Conservation (phyloP, 2,797 vertebrate species). For the Peromyscus melanophrys region DNA sequence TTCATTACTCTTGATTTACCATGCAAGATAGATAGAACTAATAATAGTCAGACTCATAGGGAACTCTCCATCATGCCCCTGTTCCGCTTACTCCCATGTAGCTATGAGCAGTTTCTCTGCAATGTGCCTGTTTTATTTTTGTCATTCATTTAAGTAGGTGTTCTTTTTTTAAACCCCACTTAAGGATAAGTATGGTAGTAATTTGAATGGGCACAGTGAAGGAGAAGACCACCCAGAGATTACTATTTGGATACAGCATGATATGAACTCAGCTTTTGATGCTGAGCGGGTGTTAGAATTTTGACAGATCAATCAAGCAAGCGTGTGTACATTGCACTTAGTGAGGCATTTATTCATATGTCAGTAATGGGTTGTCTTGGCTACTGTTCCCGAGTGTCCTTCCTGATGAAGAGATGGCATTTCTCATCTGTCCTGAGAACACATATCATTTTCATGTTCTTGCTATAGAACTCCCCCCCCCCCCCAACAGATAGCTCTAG, state of each 20-base stretch:
- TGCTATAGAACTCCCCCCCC: not conserved
- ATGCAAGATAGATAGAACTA: slow-evolving; percentile 60
- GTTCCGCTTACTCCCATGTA: slow-evolving; percentile 61
- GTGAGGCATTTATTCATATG: slow-evolving; percentile 60
- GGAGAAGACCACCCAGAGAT: slow-evolving; percentile 57
- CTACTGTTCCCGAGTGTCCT: slow-evolving; percentile 41
- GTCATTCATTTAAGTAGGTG: slow-evolving; percentile 48
- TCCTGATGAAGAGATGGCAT: slow-evolving; percentile 47
- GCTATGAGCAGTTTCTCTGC: slow-evolving; percentile 36
- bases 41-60: slow-evolving; percentile 63
- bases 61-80: slow-evolving; percentile 20
- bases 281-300: slow-evolving; percentile 28
- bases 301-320: slow-evolving; percentile 70
- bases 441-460: slow-evolving; percentile 40
- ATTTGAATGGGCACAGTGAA: slow-evolving; percentile 70
- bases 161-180: slow-evolving; percentile 8
- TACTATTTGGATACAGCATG: slow-evolving; percentile 67
- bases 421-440: slow-evolving; percentile 62
- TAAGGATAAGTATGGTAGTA: slow-evolving; percentile 65
- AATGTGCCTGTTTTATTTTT: slow-evolving; percentile 71
- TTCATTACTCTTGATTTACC: slow-evolving; percentile 80
- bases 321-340: slow-evolving; percentile 68
- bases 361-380: slow-evolving; percentile 58
- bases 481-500: not conserved
- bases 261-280: slow-evolving; percentile 58